Base-by-base conservation (phyloP, 2,888 invertebrate species). In the Andricus curvator region DNA sequence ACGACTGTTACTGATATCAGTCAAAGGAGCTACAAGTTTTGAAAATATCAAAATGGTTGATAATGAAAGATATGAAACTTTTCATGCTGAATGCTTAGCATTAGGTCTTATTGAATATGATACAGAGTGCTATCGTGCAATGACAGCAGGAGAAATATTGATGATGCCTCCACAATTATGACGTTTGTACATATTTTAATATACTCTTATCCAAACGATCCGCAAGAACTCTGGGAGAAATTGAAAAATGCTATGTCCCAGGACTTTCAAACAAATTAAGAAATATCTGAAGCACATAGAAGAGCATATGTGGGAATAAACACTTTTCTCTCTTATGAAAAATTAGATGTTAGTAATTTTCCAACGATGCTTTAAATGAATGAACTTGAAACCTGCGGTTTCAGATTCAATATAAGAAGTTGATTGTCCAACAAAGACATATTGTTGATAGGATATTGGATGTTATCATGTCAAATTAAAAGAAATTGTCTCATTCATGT, bases 101-200 rank as follows among this genome's bases (percentile, higher is more conserved):
- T 33, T 33, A 33, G 33, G 33, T 33, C 33, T 33, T 33, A 33
- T 33, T 33, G 33, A 33, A 33, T 70, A 80, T 25, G 78, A 82
- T 56, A 74, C 79, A 78, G 84, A 84, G 78, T 82, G 80, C 74
- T 51, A 44, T 48, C 29, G 48, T 51, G 77, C 79, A 37, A 79
- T 82, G 77, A 60, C 48, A 64, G 80, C 81, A 78, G 79, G 77
- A 37, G 65, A 33, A 70, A 25, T 29, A 41, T 81, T 51, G 70
- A 80, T 81, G 81, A 25, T 25, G 25, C 25, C 33, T 33, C 4
- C 33, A 33, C 33, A 33, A 33, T 81, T 93, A 67, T 82, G 92
- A 68, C 70, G 84, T 37, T 80, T 83, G 88, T 88, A 11, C 78
- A 84, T 70, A 88, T 91, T 74, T 83, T 87, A 66, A 82, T 84